Evolutionary conservation across 2,113 vertebrate genomes (phyloP).

Genomic region (Glaucomys volans): DNA sequence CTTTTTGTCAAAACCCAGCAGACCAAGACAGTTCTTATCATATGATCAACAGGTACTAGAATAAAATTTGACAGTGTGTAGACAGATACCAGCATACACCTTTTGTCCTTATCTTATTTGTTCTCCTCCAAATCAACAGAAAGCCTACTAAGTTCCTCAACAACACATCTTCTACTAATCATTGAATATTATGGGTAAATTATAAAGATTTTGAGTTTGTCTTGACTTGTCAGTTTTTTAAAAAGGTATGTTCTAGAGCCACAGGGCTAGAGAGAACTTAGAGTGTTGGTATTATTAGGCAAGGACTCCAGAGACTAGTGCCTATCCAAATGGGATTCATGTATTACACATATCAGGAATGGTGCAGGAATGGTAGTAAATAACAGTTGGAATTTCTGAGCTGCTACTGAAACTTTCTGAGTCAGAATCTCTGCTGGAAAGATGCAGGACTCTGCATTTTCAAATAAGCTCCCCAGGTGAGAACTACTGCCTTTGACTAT

Average conservation of each 20-base stretch:
- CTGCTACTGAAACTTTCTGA: background rate
- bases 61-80: background rate
- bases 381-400: background rate
- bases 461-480: background rate
- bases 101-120: background rate
- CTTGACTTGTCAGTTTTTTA: background rate
- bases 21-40: background rate
- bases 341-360: background rate
- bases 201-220: slow-evolving; percentile 4
- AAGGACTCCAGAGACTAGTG: background rate
- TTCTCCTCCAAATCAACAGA: background rate
- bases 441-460: background rate
- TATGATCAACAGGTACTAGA: background rate
- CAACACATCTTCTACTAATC: background rate
- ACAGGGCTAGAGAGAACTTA: background rate
- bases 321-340: background rate
- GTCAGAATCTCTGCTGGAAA: background rate
- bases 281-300: background rate
- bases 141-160: slow-evolving; percentile 2
- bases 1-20: slow-evolving; percentile 22
- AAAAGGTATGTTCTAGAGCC: background rate
- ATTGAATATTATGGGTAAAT: background rate
- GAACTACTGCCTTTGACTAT: background rate
- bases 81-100: background rate
- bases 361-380: background rate